These are phyloP conservation scores for Campoletis sonorensis DNA, from an alignment of 1,140 invertebrate genomes.

Conservation along the genomic window DNA sequence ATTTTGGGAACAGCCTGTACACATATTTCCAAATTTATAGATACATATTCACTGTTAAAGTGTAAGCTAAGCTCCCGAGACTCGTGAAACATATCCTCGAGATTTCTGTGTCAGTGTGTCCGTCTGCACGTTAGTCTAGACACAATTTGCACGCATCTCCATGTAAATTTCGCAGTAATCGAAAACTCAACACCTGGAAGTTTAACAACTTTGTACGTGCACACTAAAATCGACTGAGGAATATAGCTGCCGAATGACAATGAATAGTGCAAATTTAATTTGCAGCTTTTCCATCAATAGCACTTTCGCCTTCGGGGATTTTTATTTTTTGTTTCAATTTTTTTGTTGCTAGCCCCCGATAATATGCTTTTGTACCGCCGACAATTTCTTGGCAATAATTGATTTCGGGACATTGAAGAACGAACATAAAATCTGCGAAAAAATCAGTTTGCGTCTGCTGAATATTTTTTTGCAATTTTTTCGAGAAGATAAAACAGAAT, in stretches of 20 bases:
- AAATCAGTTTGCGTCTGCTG: no score
- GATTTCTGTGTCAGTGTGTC: neutral
- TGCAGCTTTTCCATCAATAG: neutral
- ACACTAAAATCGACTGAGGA: no score
- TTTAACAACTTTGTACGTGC: no score
- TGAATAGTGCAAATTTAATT: neutral
- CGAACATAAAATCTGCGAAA: no score
- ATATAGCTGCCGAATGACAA: neutral
- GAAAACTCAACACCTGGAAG: neutral
- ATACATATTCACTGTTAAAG: neutral
- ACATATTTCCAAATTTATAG: neutral
- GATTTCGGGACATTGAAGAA: no score
- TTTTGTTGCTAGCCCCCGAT: neutral
- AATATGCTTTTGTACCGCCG: no score
- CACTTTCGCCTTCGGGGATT: no score
- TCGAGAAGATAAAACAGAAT: no score
- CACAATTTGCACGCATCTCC: constrained; percentile 1
- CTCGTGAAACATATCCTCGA: neutral
- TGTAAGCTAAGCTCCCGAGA: neutral
- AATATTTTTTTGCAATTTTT: no score
- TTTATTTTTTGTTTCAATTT: neutral
- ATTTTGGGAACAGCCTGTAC: neutral
- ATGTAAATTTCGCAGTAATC: neutral
- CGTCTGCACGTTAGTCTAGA: constrained; percentile 9
- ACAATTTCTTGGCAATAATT: no score